phyloP scores from a whole-genome alignment of 2,113 vertebrate genomes.

The Hylia prasina region DNA sequence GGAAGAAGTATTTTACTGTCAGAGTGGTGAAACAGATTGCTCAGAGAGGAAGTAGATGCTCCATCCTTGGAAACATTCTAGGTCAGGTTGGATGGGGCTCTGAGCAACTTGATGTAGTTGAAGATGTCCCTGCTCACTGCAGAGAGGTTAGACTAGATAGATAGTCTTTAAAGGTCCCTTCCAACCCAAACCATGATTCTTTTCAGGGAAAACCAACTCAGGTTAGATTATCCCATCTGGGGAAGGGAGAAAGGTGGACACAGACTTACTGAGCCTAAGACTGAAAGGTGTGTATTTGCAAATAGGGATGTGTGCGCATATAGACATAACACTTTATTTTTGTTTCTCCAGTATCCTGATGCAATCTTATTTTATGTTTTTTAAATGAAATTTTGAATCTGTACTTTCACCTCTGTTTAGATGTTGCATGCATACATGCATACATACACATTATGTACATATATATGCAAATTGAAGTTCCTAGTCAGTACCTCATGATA shows the following conservation, averaged over 20 bases:
- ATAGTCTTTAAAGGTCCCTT: not conserved
- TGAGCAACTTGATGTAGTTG: not conserved
- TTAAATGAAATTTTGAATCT: not conserved
- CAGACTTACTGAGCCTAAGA: not conserved
- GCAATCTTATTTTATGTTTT: not conserved
- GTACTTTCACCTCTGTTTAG: not conserved
- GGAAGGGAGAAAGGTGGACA: not conserved
- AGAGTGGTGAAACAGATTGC: not conserved
- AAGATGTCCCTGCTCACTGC: not conserved
- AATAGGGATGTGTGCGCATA: not conserved
- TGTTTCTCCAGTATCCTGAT: not conserved
- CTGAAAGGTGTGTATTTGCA: not conserved
- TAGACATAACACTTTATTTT: not conserved
- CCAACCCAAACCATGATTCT: not conserved
- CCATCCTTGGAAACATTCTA: not conserved
- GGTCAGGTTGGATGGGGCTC: not conserved
- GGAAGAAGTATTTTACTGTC: not conserved
- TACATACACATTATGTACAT: rapidly evolving
- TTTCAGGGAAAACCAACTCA: not conserved
- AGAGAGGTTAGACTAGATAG: not conserved
- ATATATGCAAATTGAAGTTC: not conserved
- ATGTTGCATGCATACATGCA: not conserved
- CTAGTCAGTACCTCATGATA: not conserved
- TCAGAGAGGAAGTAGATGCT: not conserved
- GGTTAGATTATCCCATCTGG: not conserved